These are phyloP conservation scores for Mythimna albipuncta DNA, from an alignment of 2,888 invertebrate species.

Conservation along the genomic window DNA sequence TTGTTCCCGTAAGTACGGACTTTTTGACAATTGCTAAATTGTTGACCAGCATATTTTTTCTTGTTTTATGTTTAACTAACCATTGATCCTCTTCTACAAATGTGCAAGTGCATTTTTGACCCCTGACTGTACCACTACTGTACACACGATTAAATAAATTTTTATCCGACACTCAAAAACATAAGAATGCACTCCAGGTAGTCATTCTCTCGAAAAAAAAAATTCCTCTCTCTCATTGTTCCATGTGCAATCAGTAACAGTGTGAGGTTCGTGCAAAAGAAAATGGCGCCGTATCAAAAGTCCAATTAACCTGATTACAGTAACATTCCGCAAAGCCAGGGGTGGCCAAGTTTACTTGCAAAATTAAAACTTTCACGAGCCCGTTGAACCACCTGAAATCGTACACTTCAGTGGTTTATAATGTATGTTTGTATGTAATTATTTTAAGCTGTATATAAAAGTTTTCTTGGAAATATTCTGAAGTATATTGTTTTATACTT, in stretches of 20 bases:
- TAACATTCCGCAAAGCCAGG: conserved; percentile 62
- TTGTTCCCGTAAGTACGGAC: too few relatives aligned
- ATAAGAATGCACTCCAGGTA: conserved; percentile 1
- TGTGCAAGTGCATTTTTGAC: too few relatives aligned
- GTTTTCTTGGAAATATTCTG: neutral
- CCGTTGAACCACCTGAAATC: conserved; percentile 57
- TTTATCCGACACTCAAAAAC: neutral
- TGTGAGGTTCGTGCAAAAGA: conserved; percentile 50
- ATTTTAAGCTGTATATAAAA: conserved; percentile 24
- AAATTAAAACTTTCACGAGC: conserved; percentile 72
- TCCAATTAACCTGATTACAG: conserved; percentile 73
- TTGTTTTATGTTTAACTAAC: too few relatives aligned
- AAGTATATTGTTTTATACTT: neutral
- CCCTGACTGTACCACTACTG: neutral
- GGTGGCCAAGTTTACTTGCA: conserved; percentile 65
- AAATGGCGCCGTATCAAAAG: conserved; percentile 67
- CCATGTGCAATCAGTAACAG: conserved; percentile 47
- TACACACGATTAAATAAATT: neutral
- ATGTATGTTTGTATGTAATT: conserved; percentile 29
- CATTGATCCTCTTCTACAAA: too few relatives aligned
- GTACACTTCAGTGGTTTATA: conserved; percentile 49
- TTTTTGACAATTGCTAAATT: too few relatives aligned
- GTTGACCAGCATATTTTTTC: too few relatives aligned
- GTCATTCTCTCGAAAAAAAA: conserved; percentile 3
- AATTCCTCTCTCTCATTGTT: conserved; percentile 11